Conservation (phyloP, 2,888 invertebrate species). For the Caenorhabditis japonica region DNA sequence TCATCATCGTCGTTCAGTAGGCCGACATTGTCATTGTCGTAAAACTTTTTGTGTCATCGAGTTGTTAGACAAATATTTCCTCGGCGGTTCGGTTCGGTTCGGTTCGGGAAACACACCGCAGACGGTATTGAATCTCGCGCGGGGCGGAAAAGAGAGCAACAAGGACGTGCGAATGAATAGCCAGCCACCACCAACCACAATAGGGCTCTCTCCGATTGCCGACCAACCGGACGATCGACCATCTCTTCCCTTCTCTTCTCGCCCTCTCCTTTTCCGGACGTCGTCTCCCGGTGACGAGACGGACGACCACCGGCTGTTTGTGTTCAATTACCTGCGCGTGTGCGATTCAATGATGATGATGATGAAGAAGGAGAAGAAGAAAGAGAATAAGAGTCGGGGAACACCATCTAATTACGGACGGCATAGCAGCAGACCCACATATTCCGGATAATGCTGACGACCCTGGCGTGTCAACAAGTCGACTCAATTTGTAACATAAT, state of each 20-base stretch:
- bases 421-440: constrained; percentile 7
- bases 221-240: constrained; percentile 19
- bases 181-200: no score
- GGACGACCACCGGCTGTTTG: constrained; percentile 29
- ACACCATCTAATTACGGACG: constrained; percentile 41
- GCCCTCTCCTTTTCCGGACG: constrained; percentile 33
- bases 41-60: constrained; percentile 53
- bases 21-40: constrained; percentile 37
- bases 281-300: constrained; percentile 28
- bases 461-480: constrained; percentile 39
- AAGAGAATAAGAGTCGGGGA: no score
- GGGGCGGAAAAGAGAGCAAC: constrained; percentile 30
- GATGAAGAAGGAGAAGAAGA: no score
- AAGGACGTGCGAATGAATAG: constrained; percentile 47
- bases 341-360: constrained; percentile 26
- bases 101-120: constrained; percentile 28
- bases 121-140: constrained; percentile 38
- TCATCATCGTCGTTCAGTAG: constrained; percentile 8
- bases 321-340: constrained; percentile 48
- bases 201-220: constrained; percentile 31
- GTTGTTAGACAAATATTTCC: constrained; percentile 52
- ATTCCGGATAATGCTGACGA: constrained; percentile 31
- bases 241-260: constrained; percentile 17
- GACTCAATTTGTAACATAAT: constrained; percentile 42
- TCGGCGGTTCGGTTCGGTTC: constrained; percentile 36